Evolutionary conservation across 1,140 invertebrate species (phyloP), one percentile per base, ranked within the genome.

Genomic region (Leptinotarsa undecemlineata): DNA sequence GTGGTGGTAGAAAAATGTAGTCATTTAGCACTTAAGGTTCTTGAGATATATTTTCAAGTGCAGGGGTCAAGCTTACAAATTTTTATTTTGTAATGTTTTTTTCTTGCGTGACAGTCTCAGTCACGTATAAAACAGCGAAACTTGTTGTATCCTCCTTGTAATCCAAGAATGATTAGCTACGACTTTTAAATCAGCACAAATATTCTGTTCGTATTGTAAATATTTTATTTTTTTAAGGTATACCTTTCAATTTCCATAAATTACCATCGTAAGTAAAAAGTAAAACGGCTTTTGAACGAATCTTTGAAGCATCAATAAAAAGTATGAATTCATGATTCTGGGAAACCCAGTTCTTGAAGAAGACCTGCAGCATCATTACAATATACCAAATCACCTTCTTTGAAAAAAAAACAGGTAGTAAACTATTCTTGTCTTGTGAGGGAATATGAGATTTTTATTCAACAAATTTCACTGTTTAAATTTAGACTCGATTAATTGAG

Each of bases 121-220:
- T 23, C 23, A 23, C 23, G 23, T 23, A 23, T 3, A 23, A 23
- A 23, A 23, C 23, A 23, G 23, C 23, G 4, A 23, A 23, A 23
- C 4, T 5, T 23, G 23, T 23, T 23, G 23, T 23, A 23, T 23
- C 23, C 23, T 23, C 3, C 23, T 23, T 23, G 23, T 5, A 23
- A 23, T 23, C 23, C 0, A 23, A 23, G 23, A 4, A 23, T 4
- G 69, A 70, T 85, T 80, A 14, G 78, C 74, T 62, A 85, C 67
- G 26, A 84, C 80, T 79, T 84, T 85, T 48, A 84, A 75, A 78
- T 84, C 83, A 21, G 74, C 79, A 78, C 79, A 83, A 66, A 85
- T 77, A 20, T 71, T 23, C 23, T 5, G 23, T 0, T 4, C 3
- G 23, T 23, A 23, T 23, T 4, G 23, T 4, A 5, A 23, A 23